Percentiles rank a stretch among this genome's conserved stretches.
These are phyloP conservation scores for Orbicella faveolata DNA, from an alignment of 64 coral and sea anemone genomes.

Conservation along the genomic window DNA sequence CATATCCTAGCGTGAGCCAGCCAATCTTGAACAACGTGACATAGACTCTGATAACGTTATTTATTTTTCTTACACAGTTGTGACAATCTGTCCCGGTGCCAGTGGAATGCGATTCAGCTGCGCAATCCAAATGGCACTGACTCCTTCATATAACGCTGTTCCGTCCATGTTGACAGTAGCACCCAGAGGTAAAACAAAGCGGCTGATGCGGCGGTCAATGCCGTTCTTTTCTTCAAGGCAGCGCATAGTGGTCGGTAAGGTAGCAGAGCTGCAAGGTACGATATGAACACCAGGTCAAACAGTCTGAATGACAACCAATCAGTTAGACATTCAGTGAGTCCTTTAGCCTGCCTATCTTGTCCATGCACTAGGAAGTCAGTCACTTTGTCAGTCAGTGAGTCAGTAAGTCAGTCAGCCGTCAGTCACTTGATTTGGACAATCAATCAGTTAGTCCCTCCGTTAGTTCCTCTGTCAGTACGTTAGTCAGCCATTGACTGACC, in stretches of 20 bases:
- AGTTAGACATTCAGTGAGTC: background rate
- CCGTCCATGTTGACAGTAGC: constrained; percentile 85
- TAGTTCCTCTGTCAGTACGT: background rate
- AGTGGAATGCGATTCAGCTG: constrained; percentile 63
- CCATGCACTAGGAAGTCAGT: background rate
- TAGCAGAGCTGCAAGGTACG: constrained; percentile 42
- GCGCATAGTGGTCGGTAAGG: constrained; percentile 70
- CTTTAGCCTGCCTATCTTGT: background rate
- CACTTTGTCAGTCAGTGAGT: background rate
- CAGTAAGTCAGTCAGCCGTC: background rate
- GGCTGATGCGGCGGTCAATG: constrained; percentile 59
- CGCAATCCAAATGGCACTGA: constrained; percentile 67
- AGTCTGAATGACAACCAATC: background rate
- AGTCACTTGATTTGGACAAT: background rate
- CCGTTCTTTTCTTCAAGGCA: constrained; percentile 68
- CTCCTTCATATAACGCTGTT: constrained; percentile 72
- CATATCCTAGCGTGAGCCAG: too few species aligned
- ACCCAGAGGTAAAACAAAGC: constrained; percentile 70
- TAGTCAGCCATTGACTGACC: background rate
- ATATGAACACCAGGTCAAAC: background rate
- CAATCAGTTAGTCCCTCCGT: background rate
- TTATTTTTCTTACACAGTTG: constrained; percentile 51
- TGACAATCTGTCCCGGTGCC: constrained; percentile 60
- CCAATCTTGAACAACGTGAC: too few species aligned
- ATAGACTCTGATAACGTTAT: background rate